Conservation (phyloP, 2,113 vertebrate genomes). For the Oncorhynchus kisutch region DNA sequence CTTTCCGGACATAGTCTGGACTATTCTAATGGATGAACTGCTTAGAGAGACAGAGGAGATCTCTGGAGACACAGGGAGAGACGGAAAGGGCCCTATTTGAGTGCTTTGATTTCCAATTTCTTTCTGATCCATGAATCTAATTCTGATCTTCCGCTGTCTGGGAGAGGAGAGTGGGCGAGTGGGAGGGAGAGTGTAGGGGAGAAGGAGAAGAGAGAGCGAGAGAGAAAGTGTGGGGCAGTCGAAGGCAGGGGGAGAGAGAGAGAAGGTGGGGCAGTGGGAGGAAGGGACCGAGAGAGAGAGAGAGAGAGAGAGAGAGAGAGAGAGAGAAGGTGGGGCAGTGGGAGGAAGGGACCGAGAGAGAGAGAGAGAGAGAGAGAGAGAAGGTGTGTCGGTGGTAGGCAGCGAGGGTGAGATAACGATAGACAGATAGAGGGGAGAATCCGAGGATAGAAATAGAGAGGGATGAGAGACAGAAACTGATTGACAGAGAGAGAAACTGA, state of each 20-base stretch:
- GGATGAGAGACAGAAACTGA: background rate
- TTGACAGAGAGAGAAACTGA: slow-evolving; percentile 10
- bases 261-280: too few relatives aligned
- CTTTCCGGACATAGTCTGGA: background rate
- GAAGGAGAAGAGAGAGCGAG: background rate
- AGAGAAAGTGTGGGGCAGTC: background rate
- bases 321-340: too few relatives aligned
- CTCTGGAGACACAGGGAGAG: slow-evolving; percentile 17
- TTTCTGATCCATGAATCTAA: slow-evolving; percentile 30
- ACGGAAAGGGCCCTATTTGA: slow-evolving; percentile 34
- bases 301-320: too few relatives aligned
- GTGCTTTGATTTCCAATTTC: slow-evolving; percentile 16
- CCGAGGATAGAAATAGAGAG: background rate
- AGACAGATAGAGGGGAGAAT: too few relatives aligned
- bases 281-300: too few relatives aligned
- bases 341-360: too few relatives aligned
- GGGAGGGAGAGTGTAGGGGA: background rate
- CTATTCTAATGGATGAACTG: slow-evolving; percentile 39
- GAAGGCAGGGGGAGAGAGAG: background rate
- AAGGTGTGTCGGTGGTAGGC: too few relatives aligned
- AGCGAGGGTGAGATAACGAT: background rate
- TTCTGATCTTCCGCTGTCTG: slow-evolving; percentile 6
- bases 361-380: too few relatives aligned
- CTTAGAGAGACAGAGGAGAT: slow-evolving; percentile 20
- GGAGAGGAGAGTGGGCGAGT: slow-evolving; percentile 7